Percentiles rank a stretch among this genome's conserved stretches.
These are phyloP conservation scores for Acanthurus leucopareius DNA, from an alignment of 2,797 vertebrate species.

Conservation along the genomic window DNA sequence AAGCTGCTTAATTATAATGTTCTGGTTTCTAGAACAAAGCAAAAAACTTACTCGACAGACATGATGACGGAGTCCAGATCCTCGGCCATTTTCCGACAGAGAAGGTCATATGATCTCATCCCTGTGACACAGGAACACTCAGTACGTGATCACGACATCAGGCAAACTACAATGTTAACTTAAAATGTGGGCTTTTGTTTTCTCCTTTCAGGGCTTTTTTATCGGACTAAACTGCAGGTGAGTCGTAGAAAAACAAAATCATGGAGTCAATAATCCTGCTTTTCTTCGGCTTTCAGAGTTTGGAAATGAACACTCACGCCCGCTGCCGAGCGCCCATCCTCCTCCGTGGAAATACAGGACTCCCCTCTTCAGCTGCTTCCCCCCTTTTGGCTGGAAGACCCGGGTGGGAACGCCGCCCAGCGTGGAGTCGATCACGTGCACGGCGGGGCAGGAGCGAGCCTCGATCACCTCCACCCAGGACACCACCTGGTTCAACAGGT, in stretches of 20 bases:
- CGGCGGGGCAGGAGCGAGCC: conserved; percentile 78
- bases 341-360: conserved; percentile 95
- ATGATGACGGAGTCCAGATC: conserved; percentile 93
- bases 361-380: conserved; percentile 82
- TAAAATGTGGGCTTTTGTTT: background rate
- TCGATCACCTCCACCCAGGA: conserved; percentile 86
- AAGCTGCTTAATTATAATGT: no score
- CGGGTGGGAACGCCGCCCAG: conserved; percentile 90
- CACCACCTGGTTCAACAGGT: conserved; percentile 87
- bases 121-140: conserved; percentile 74
- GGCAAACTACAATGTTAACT: background rate
- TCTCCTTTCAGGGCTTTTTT: background rate
- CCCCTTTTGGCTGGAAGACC: conserved; percentile 87
- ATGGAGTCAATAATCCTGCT: background rate
- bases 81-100: conserved; percentile 91
- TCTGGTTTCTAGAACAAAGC: background rate
- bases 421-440: conserved; percentile 87
- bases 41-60: conserved; percentile 92
- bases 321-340: conserved; percentile 93
- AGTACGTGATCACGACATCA: background rate
- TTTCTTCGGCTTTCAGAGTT: background rate
- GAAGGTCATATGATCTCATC: conserved; percentile 91
- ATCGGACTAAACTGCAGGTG: background rate
- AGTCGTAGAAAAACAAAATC: background rate
- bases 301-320: conserved; percentile 84